Evolutionary conservation across 2,888 invertebrate species (phyloP).

Genomic region (Brachyopa scutellaris): DNA sequence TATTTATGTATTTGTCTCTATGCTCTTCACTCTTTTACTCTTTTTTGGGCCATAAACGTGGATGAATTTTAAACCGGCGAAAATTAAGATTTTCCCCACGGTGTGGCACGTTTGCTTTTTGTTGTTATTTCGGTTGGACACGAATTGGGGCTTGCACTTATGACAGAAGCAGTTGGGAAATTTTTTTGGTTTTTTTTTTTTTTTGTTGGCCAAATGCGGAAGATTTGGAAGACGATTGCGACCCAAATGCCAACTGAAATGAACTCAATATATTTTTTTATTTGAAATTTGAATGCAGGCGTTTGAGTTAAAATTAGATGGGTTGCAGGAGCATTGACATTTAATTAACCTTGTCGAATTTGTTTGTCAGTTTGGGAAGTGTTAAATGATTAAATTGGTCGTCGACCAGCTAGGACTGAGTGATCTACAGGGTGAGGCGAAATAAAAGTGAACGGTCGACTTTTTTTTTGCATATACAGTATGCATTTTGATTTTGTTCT

Average conservation of each 20-base stretch:
- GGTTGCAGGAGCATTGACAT: constrained; percentile 43
- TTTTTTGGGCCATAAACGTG: not conserved
- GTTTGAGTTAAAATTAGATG: not conserved
- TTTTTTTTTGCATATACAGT: no score
- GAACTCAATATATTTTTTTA: constrained; percentile 17
- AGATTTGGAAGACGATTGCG: constrained; percentile 36
- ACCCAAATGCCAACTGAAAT: constrained; percentile 41
- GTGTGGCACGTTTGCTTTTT: constrained; percentile 29
- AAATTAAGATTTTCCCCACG: not conserved
- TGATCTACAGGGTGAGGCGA: no score
- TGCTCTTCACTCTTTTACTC: not conserved
- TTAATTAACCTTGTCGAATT: constrained; percentile 54
- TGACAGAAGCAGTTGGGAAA: constrained; percentile 16
- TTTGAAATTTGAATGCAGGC: constrained; percentile 26
- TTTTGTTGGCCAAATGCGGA: constrained; percentile 49
- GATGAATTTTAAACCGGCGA: constrained; percentile 10
- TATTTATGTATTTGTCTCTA: no score
- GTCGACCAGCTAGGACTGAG: not conserved
- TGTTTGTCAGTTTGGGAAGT: not conserved
- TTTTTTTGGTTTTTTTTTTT: not conserved
- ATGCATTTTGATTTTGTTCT: no score
- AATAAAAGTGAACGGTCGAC: no score
- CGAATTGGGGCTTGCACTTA: constrained; percentile 40
- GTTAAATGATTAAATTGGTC: not conserved
- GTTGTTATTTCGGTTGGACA: constrained; percentile 5